A percentile compares a stretch with the other conserved stretches of the same genome.
phyloP scores from a whole-genome alignment of 2,888 invertebrate species.

The Camptogramma bilineatum region DNA sequence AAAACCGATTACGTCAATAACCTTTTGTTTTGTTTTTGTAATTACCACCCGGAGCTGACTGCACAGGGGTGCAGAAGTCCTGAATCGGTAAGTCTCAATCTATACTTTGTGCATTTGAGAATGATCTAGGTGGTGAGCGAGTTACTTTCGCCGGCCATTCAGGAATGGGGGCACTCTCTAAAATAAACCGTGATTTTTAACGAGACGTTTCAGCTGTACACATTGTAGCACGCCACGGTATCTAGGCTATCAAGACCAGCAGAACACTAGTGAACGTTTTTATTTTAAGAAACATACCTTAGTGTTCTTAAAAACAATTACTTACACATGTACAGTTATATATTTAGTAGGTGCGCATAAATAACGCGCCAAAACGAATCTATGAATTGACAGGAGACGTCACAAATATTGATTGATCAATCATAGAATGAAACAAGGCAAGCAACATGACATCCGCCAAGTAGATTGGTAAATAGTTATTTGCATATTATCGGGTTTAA shows the following conservation, averaged over 20 bases:
- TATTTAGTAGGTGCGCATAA: not conserved
- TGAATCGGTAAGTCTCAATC: slow-evolving; percentile 67
- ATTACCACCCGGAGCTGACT: slow-evolving; percentile 36
- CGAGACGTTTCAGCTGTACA: slow-evolving; percentile 53
- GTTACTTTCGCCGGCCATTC: slow-evolving; percentile 71
- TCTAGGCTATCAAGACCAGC: slow-evolving; percentile 30
- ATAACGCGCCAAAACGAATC: not conserved
- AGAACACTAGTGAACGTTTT: slow-evolving; percentile 5
- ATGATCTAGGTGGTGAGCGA: slow-evolving; percentile 61
- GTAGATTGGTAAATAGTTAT: not conserved
- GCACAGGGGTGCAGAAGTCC: slow-evolving; percentile 51
- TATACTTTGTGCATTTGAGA: slow-evolving; percentile 47
- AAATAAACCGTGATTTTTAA: slow-evolving; percentile 73
- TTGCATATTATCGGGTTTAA: not conserved
- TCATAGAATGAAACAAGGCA: not conserved
- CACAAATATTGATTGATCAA: slow-evolving; percentile 1
- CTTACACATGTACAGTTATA: not conserved
- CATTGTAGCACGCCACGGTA: slow-evolving; percentile 21
- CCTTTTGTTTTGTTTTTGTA: slow-evolving; percentile 45
- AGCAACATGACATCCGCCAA: not conserved
- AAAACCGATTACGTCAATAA: slow-evolving; percentile 67
- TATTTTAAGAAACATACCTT: slow-evolving; percentile 9
- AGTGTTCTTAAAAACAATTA: not conserved
- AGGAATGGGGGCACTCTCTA: slow-evolving; percentile 76
- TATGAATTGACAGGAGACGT: not conserved